Base-by-base conservation (phyloP, 2,113 vertebrate species). In the Potamarius usumacintae region DNA sequence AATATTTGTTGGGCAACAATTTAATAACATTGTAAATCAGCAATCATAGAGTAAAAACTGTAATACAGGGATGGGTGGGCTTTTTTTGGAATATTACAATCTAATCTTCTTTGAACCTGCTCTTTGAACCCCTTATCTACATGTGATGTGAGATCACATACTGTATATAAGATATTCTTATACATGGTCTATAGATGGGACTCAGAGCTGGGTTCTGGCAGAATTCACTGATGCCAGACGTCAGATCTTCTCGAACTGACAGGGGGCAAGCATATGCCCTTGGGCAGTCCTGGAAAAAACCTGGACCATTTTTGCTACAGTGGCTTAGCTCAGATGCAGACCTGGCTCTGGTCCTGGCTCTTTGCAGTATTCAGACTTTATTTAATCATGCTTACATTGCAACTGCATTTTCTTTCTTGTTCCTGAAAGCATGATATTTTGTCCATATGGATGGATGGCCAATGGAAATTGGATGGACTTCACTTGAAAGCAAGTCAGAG, bases 281-380 rank as follows among this genome's bases (percentile, higher is more conserved):
- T 85, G 89, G 93, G 93, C 79, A 88, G 90, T 55, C 88, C 92
- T 77, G n/a, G 63, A 17, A 27, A 84, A 91, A 93, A 94, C 91
- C 92, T 92, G 93, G 91, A 94, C 92, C 93, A 92, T 93, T 92
- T 83, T 89, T 90, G 90, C 85, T 89, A 86, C 87, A 78, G 83
- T 82, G 69, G 86, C 83, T 89, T 89, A 93, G 90, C 58, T 58
- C 87, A 85, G 91, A 91, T 88, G 83, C 88, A 91, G 93, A 93
- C 92, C 90, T 84, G 93, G 92, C 93, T 92, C 92, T 5, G 86
- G 91, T 93, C 53, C 78, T 83, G 69, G 22, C 25, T 63, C 57
- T 85, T 81, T 55, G 42, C 34, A 63, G 30, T 63, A 25, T 63
- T 42, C 22, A 82, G 42, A 42, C 30, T 20, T 60, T 62, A 50